These are phyloP conservation scores for Mustela erminea DNA, from an alignment of 2,797 vertebrate species.

Conservation along the genomic window DNA sequence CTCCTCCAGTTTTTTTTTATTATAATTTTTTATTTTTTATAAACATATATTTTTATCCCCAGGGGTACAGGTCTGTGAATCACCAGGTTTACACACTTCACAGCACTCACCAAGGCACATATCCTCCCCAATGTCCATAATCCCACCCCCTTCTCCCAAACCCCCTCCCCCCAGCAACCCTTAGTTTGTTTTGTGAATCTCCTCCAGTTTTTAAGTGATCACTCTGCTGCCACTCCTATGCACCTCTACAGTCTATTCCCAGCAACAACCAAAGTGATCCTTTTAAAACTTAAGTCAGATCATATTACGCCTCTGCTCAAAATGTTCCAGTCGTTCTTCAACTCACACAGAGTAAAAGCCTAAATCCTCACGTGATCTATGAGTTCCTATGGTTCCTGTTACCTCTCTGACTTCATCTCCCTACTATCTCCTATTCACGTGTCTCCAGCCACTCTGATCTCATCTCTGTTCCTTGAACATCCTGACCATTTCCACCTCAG, in stretches of 20 bases:
- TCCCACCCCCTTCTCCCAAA: too few species aligned
- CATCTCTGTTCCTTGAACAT: background rate
- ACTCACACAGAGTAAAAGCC: background rate
- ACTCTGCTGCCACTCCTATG: background rate
- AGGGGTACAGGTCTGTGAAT: too few species aligned
- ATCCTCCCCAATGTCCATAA: too few species aligned
- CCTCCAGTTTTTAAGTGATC: background rate
- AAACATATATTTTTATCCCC: too few species aligned
- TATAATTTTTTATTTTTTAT: too few species aligned
- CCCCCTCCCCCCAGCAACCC: too few species aligned
- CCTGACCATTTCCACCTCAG: background rate
- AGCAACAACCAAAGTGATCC: slow-evolving; percentile 5
- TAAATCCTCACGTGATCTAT: background rate
- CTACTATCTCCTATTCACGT: background rate
- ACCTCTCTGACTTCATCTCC: background rate
- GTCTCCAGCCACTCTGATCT: background rate
- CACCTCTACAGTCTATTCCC: background rate
- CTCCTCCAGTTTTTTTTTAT: background rate
- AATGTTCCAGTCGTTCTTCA: background rate
- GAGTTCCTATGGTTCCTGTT: background rate
- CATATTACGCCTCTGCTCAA: background rate
- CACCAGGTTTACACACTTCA: too few species aligned
- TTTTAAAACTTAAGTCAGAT: background rate
- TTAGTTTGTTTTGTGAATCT: too few species aligned
- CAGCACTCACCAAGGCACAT: too few species aligned